phyloP scores from a whole-genome alignment of 1,140 invertebrate genomes.

The Ips typographus region DNA sequence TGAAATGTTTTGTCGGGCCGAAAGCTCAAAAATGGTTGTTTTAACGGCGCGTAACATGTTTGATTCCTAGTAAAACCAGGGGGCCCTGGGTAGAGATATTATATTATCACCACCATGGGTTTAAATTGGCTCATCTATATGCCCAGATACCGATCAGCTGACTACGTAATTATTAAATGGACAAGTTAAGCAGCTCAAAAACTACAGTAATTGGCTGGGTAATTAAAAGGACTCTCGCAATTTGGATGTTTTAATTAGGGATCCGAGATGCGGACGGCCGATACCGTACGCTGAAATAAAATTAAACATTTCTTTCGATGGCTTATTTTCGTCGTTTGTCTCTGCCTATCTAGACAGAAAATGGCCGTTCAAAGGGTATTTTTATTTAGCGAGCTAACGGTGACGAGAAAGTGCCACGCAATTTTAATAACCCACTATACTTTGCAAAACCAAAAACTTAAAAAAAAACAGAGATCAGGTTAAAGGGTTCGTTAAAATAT shows the following conservation, averaged over 20 bases:
- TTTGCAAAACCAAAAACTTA: too few species aligned
- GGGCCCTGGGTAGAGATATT: too few species aligned
- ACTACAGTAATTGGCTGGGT: slow-evolving; percentile 45
- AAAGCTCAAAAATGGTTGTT: too few species aligned
- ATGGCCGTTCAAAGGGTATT: neutral
- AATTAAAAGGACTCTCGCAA: slow-evolving; percentile 46
- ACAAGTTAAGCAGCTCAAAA: slow-evolving; percentile 47
- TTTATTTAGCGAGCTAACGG: neutral
- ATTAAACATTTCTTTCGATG: slow-evolving; percentile 31
- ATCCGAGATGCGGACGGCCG: slow-evolving; percentile 23
- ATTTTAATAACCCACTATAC: too few species aligned
- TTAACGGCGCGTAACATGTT: too few species aligned
- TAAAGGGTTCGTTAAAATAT: slow-evolving; percentile 33
- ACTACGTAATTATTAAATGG: slow-evolving; percentile 46
- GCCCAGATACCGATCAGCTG: slow-evolving; percentile 44
- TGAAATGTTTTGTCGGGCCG: too few species aligned
- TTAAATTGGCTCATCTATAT: slow-evolving; percentile 45
- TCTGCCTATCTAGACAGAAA: neutral
- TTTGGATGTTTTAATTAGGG: slow-evolving; percentile 47
- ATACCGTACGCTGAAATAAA: slow-evolving; percentile 33
- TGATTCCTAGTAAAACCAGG: too few species aligned
- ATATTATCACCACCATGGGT: neutral
- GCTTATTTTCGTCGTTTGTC: slow-evolving; percentile 30
- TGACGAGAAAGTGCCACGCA: too few species aligned
- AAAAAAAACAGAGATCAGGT: too few species aligned